phyloP scores from a whole-genome alignment of 2,888 invertebrate genomes.

The Cephus runcator region DNA sequence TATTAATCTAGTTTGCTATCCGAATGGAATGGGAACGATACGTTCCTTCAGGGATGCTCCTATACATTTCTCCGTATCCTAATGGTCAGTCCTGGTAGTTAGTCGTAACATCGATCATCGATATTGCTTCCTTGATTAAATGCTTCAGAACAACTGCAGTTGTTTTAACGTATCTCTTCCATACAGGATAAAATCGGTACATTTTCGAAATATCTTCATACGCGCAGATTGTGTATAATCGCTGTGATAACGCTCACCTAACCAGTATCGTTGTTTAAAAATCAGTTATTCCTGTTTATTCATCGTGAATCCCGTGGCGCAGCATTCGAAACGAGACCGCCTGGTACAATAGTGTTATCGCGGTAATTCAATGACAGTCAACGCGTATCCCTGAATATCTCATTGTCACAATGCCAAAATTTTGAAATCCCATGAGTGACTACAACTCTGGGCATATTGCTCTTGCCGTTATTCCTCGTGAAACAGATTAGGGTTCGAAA shows the following conservation, averaged over 20 bases:
- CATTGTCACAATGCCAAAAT: not conserved
- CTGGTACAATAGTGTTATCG: not conserved
- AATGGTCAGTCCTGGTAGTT: not conserved
- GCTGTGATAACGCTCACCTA: not conserved
- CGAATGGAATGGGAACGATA: not conserved
- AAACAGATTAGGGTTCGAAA: not conserved
- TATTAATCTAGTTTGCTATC: not conserved
- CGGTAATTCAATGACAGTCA: not conserved
- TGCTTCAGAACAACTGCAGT: not conserved
- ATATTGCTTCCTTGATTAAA: not conserved
- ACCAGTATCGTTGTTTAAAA: not conserved
- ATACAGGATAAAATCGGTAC: not conserved
- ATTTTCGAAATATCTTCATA: not conserved
- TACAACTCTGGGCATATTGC: not conserved
- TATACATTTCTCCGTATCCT: not conserved
- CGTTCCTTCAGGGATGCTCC: not conserved
- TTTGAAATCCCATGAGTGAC: not conserved
- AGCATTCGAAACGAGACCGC: not conserved
- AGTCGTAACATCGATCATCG: not conserved
- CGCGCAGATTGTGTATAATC: not conserved
- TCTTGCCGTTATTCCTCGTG: not conserved
- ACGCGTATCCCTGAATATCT: not conserved
- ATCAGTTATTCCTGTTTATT: not conserved
- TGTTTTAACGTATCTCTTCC: not conserved
- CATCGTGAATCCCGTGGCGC: not conserved